Percentiles rank a stretch among this genome's conserved stretches.
These are phyloP conservation scores for Lycia hirtaria DNA, from an alignment of 2,888 invertebrate genomes.

Conservation along the genomic window DNA sequence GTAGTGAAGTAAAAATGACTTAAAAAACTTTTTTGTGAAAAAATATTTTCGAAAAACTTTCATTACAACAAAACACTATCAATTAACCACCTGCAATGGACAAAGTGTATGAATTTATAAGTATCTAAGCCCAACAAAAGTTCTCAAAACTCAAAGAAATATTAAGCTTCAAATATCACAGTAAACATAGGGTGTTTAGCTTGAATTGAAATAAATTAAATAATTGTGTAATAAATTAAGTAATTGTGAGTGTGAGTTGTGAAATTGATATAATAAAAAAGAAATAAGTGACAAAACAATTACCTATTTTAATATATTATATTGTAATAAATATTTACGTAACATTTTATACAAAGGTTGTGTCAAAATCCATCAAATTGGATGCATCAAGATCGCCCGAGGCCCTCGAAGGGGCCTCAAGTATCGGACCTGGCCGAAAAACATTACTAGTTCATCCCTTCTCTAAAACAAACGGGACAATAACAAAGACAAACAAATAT, in stretches of 20 bases:
- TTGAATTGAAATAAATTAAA: no score
- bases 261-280: constrained; percentile 4
- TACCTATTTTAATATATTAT: no score
- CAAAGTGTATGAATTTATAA: no score
- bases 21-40: neutral
- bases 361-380: constrained; percentile 64
- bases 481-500: constrained; percentile 58
- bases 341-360: constrained; percentile 3
- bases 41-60: neutral
- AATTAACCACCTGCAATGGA: no score
- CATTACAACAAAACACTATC: no score
- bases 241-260: no score
- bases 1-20: neutral
- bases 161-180: no score
- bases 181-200: no score
- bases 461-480: constrained; percentile 41
- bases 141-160: no score
- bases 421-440: constrained; percentile 48
- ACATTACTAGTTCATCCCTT: constrained; percentile 73
- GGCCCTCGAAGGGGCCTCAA: constrained; percentile 75
- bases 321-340: neutral
- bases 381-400: constrained; percentile 61
- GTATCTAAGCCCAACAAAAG: no score
- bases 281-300: no score
- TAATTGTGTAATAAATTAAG: no score